phyloP scores from a whole-genome alignment of 2,888 invertebrate genomes.

The Metalampra italica region DNA sequence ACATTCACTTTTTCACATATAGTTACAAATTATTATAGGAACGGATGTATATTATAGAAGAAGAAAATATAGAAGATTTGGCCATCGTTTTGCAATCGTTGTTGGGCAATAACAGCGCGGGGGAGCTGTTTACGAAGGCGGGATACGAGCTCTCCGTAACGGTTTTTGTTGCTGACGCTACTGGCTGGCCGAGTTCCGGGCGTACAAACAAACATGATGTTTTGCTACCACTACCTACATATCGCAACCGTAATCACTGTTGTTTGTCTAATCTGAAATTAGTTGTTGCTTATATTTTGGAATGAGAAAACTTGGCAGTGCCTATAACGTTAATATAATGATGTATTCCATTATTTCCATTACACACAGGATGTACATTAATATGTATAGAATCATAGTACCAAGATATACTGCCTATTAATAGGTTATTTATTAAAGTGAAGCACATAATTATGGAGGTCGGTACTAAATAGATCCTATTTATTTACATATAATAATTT shows the following conservation, averaged over 20 bases:
- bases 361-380: neutral
- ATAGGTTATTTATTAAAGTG: too few relatives aligned
- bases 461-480: too few relatives aligned
- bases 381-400: neutral
- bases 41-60: too few relatives aligned
- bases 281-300: slow-evolving; percentile 30
- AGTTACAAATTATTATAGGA: too few relatives aligned
- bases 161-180: slow-evolving; percentile 32
- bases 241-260: slow-evolving; percentile 30
- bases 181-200: slow-evolving; percentile 23
- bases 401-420: too few relatives aligned
- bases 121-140: slow-evolving; percentile 36
- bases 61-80: slow-evolving; percentile 13
- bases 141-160: slow-evolving; percentile 30
- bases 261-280: slow-evolving; percentile 47
- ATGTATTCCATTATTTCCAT: slow-evolving; percentile 1
- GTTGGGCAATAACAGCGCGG: slow-evolving; percentile 32
- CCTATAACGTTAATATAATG: slow-evolving; percentile 19
- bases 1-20: too few relatives aligned
- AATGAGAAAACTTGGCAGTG: slow-evolving; percentile 27
- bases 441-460: too few relatives aligned
- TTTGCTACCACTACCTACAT: slow-evolving; percentile 17
- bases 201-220: slow-evolving; percentile 9
- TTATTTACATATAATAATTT: too few relatives aligned
- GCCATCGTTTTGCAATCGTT: slow-evolving; percentile 39